Conservation (phyloP, 1,140 invertebrate genomes). For the Orchesella cincta region DNA sequence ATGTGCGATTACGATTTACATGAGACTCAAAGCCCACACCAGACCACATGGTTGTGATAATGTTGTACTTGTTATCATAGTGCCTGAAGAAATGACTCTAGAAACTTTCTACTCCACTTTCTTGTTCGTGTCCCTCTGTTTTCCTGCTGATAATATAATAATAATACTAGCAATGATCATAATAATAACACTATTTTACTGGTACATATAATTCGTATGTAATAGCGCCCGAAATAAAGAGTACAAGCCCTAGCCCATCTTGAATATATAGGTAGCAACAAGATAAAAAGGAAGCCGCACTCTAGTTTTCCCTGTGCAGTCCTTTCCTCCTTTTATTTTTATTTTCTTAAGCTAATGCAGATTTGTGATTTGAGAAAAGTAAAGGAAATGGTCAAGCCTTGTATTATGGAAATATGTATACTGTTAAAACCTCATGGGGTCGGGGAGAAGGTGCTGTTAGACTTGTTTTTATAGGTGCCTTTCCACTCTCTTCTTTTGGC, state of each 20-base stretch:
- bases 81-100: too few relatives aligned
- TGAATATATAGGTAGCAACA: background rate
- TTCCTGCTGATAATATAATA: background rate
- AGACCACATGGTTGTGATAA: too few relatives aligned
- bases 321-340: background rate
- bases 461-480: background rate
- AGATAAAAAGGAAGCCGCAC: background rate
- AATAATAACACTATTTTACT: background rate
- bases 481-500: background rate
- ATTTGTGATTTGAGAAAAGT: background rate
- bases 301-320: background rate
- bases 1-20: too few relatives aligned
- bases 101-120: too few relatives aligned
- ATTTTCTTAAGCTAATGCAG: slow-evolving; percentile 13
- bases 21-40: too few relatives aligned
- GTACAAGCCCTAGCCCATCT: background rate
- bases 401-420: background rate
- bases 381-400: slow-evolving; percentile 18
- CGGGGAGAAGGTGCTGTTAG: background rate
- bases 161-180: background rate
- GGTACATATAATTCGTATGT: background rate
- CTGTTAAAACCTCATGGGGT: background rate
- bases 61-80: too few relatives aligned
- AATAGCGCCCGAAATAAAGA: background rate
- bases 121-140: background rate